Conservation (phyloP, 2,888 invertebrate species). For the Dryadula phaetusa region DNA sequence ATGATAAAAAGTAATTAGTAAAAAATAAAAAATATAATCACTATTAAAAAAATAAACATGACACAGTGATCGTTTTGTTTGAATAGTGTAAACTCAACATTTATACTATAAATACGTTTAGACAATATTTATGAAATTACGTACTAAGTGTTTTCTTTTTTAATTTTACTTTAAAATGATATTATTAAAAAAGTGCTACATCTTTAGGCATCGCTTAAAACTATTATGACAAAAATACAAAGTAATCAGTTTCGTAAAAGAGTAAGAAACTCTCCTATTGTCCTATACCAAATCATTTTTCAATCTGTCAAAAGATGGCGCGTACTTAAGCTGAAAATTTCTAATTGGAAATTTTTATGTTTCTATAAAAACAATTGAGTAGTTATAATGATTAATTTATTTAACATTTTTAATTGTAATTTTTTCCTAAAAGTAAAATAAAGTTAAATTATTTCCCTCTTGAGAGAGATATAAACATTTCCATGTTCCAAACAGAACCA, state of each 20-base stretch:
- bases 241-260: neutral
- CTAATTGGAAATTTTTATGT: constrained; percentile 17
- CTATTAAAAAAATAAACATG: too few species aligned
- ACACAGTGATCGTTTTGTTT: too few species aligned
- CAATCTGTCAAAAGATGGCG: constrained; percentile 29
- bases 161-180: neutral
- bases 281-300: neutral
- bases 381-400: too few species aligned
- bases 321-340: constrained; percentile 28
- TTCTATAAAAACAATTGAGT: neutral
- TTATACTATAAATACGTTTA: too few species aligned
- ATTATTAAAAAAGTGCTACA: neutral
- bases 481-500: neutral
- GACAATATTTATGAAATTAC: neutral
- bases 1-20: too few species aligned
- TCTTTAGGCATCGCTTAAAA: neutral
- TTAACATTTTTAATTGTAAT: too few species aligned
- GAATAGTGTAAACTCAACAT: too few species aligned
- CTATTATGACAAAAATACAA: neutral
- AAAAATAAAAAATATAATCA: too few species aligned
- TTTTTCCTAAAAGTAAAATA: too few species aligned
- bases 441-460: constrained; percentile 10
- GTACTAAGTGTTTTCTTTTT: neutral
- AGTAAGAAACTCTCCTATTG: neutral
- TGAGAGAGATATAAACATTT: neutral